These are phyloP conservation scores for Ganaspis brasiliensis DNA, from an alignment of 2,888 invertebrate species.

Conservation along the genomic window DNA sequence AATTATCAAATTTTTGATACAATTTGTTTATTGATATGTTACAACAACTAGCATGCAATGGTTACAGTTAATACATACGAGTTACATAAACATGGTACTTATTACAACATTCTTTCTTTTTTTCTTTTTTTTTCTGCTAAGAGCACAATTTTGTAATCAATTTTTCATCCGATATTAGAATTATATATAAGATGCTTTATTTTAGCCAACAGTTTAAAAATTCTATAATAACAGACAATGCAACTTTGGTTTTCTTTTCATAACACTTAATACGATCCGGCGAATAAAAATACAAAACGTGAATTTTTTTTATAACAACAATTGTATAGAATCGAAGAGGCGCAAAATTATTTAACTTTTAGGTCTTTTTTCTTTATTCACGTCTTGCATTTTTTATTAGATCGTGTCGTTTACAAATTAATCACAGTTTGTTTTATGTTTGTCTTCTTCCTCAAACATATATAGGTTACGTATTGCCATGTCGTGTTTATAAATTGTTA, in stretches of 20 bases:
- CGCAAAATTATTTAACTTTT: neutral
- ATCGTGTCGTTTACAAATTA: conserved; percentile 60
- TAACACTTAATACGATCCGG: conserved; percentile 1
- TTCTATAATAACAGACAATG: conserved; percentile 7
- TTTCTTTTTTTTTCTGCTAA: conserved; percentile 18
- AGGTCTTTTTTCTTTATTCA: conserved; percentile 4
- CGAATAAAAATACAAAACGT: neutral
- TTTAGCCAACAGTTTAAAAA: conserved; percentile 20
- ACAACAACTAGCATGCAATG: conserved; percentile 77
- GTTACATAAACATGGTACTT: conserved; percentile 48
- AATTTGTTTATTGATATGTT: conserved; percentile 71
- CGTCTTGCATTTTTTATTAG: conserved; percentile 16
- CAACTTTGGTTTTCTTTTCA: conserved; percentile 4
- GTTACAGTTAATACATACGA: conserved; percentile 68
- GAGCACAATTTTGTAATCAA: neutral
- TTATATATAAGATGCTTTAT: neutral
- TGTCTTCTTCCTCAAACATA: conserved; percentile 51
- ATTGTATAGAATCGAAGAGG: conserved; percentile 9
- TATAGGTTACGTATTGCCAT: conserved; percentile 11
- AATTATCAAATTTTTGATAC: neutral
- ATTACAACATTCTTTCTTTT: conserved; percentile 24
- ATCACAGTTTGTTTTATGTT: conserved; percentile 78
- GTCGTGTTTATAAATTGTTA: conserved; percentile 1
- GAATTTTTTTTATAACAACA: neutral
- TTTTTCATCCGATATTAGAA: conserved; percentile 19